Base-by-base conservation (phyloP, 2,113 vertebrate species). In the Triplophysa rosa region DNA sequence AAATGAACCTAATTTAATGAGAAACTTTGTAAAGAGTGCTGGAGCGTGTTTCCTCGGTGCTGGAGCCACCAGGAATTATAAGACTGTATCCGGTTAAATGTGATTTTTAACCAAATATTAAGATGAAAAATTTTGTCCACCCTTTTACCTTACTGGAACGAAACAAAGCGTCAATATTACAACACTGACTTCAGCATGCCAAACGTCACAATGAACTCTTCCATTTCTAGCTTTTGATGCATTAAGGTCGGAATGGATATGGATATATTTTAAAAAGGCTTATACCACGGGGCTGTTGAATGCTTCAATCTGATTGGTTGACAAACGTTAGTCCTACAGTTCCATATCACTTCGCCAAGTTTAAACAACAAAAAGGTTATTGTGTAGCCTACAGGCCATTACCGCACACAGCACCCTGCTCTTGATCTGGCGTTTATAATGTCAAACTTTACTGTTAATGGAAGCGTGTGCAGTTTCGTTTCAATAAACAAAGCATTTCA, bases 21-120 rank as follows among this genome's bases (percentile, higher is more conserved):
- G 69, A 70, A 29, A 17, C 69, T 78, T 74, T 40, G 45, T 69
- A 17, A 13, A 65, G 67, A 45, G 61, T 71, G 47, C 61, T 64
- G 75, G 59, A 67, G 64, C 71, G 19, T 72, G 66, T 83, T 37
- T 40, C 29, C 71, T 73, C 61, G 73, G 68, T 84, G 79, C 82
- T 81, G 82, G 82, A 33, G 82, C 49, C 64, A 79, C 62, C 76
- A 52, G 45, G 75, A 61, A 45, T 47, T 29, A 13, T 19, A n/a
- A 68, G n/a, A 61, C 49, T 52, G 4, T 52, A 4, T 14, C 16
- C 13, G 49, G 49, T 52, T 16, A 17, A 17, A 14, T 45, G 11
- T 0, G 13, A 17, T 5, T 52, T 13, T 52, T 49, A 14, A 49
- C 45, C 9, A 14, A 14, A 49, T 49, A 49, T 49, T 10, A 49